Conservation (phyloP, 1,140 invertebrate species). For the Scaptomyza montana region DNA sequence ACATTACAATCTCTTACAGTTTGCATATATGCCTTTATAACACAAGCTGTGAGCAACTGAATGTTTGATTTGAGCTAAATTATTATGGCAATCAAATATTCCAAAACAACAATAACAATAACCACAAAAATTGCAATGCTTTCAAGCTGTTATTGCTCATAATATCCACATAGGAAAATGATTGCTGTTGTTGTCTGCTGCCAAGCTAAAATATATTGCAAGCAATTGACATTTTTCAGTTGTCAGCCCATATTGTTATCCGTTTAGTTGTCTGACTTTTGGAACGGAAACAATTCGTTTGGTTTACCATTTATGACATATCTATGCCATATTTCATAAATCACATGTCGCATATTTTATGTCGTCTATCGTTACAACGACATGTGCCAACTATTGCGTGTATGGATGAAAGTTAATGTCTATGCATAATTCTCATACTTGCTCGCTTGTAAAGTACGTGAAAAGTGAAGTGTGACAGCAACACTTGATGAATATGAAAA, state of each 20-base stretch:
- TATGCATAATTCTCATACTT: constrained; percentile 8
- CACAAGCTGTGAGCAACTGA: not conserved
- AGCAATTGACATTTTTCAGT: constrained; percentile 57
- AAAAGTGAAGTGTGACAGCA: constrained; percentile 12
- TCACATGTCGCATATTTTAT: constrained; percentile 16
- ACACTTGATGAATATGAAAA: constrained; percentile 48
- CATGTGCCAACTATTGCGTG: constrained; percentile 68
- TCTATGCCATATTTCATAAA: constrained; percentile 48
- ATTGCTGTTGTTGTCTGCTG: constrained; percentile 19
- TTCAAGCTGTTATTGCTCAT: constrained; percentile 40
- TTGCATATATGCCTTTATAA: too few relatives aligned
- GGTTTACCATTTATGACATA: constrained; percentile 42
- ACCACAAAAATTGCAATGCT: constrained; percentile 7
- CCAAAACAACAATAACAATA: constrained; percentile 3
- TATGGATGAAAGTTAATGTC: constrained; percentile 16
- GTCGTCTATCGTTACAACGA: constrained; percentile 15
- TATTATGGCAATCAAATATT: constrained; percentile 28
- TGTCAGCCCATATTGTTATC: constrained; percentile 50
- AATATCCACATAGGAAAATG: constrained; percentile 21
- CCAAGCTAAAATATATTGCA: constrained; percentile 11
- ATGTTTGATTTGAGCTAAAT: constrained; percentile 32
- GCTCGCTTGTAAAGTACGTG: not conserved
- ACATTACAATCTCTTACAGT: too few relatives aligned
- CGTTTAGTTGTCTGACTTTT: constrained; percentile 47
- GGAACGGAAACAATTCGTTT: constrained; percentile 56